Evolutionary conservation across 2,797 vertebrate species (phyloP), one percentile per base, ranked within the genome.

Genomic region (Rhinophrynus dorsalis): DNA sequence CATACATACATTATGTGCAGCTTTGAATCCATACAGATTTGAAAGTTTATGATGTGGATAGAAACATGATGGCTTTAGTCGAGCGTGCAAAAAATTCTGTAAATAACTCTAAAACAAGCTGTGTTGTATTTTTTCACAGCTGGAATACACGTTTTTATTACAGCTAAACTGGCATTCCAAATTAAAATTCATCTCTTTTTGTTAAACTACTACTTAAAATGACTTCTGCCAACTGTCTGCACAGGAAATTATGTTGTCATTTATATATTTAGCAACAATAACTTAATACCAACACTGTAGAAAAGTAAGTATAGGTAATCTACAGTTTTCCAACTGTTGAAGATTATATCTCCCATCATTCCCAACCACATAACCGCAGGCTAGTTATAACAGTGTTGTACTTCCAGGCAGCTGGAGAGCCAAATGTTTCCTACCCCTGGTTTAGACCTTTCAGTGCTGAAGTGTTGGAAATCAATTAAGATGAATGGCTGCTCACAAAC

Each of bases 171-270:
- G 79, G 84, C 81, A 81, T 77, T 78, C 74, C 82, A 86, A 90
- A 90, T 90, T 89, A 89, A 89, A 90, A 90, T 88, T 85, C 80
- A 82, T 86, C 78, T 87, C 76, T 84, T 80, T 86, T 85, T 85
- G 77, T 82, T 85, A 84, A 88, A 86, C 71, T 85, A 83, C 78
- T 82, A 77, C 79, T 86, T 87, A 84, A 83, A 89, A 88, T 86
- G 81, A 77, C 66, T 83, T 89, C 77, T 35, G 76, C 79, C 87
- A 89, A 88, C 88, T 89, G 85, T 85, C 88, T 83, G 76, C 84
- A 84, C 79, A 73, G 76, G 77, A 81, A 86, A 82, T 85, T 84
- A 79, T 79, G 76, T 76, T 86, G 81, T 81, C 83, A 87, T 86
- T 85, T 86, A 81, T 86, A 74, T 80, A 76, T 85, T 90, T 23